Base-by-base conservation (phyloP, 2,888 invertebrate genomes). In the Trichogramma dendrolimi region DNA sequence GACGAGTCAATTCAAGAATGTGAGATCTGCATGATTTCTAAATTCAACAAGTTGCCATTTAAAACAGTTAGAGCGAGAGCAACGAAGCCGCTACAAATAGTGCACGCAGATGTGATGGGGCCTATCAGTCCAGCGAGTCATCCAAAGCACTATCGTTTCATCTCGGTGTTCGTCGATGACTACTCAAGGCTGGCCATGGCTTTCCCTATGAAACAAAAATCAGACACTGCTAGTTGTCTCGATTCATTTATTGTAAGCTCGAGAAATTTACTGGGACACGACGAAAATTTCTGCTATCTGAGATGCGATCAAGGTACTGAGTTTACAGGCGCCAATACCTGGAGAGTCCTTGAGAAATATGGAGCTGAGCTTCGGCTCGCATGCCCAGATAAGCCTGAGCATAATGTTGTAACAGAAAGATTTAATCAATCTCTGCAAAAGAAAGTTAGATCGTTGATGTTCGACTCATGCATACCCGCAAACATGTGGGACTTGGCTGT, bases 41-140 rank as follows among this genome's bases (percentile, higher is more conserved):
- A 68, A 60, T 55, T 69, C 6, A 64, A 68, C 48, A 69, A 65
- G 61, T 44, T 67, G 52, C 67, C 67, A 4, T 67, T 69, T 27
- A 62, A 48, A 27, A 51, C 58, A 60, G 44, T 38, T n/a, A 55
- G 65, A 47, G 46, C 43, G 14, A 58, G 49, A 61, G 65, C 68
- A 4, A 61, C 62, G 7, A 39, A 52, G 49, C 66, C 69, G n/a
- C 47, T 70, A 8, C 63, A 67, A 39, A 65, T 61, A 14, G 62
- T 70, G 43, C 67, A 69, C 61, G 55, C 62, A 5, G 68, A 70
- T 58, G 57, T 61, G 7, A 68, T 68, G 67, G 64, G 69, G 5
- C 55, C 54, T 5, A 64, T 67, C 5, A 61, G 44, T 46, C 65
- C 62, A 11, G 27, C 11, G 42, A 62, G 67, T n/a, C 60, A 55